Percentiles rank a stretch among this genome's conserved stretches.
These are phyloP conservation scores for Meles meles DNA, from an alignment of 2,113 vertebrate genomes.

Conservation along the genomic window DNA sequence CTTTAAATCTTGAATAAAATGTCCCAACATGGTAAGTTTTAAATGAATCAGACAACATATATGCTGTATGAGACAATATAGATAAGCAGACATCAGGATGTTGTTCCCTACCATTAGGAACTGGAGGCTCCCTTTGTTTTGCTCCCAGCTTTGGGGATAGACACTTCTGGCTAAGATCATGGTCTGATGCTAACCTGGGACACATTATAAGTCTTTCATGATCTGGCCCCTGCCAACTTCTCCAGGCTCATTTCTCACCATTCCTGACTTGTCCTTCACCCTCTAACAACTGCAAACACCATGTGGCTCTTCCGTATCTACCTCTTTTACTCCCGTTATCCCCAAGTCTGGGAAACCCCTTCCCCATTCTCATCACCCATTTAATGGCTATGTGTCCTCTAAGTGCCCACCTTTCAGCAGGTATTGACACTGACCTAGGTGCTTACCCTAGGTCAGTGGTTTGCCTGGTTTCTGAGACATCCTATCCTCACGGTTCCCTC, in stretches of 20 bases:
- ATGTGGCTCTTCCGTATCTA: not conserved
- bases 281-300: not conserved
- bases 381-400: not conserved
- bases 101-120: not conserved
- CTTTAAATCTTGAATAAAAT: constrained; percentile 9
- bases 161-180: not conserved
- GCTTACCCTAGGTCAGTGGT: too few species aligned
- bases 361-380: not conserved
- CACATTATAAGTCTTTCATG: not conserved
- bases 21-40: not conserved
- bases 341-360: not conserved
- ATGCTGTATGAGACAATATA: not conserved
- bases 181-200: not conserved
- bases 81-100: not conserved
- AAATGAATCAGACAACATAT: not conserved
- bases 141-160: not conserved
- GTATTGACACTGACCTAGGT: not conserved
- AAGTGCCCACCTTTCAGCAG: not conserved
- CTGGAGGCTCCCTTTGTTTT: not conserved
- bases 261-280: not conserved
- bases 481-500: not conserved
- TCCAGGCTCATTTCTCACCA: not conserved
- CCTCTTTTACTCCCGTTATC: not conserved
- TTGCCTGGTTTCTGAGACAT: not conserved
- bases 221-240: not conserved